Evolutionary conservation across 1,140 invertebrate species (phyloP).

Genomic region (Neodiprion fabricii): DNA sequence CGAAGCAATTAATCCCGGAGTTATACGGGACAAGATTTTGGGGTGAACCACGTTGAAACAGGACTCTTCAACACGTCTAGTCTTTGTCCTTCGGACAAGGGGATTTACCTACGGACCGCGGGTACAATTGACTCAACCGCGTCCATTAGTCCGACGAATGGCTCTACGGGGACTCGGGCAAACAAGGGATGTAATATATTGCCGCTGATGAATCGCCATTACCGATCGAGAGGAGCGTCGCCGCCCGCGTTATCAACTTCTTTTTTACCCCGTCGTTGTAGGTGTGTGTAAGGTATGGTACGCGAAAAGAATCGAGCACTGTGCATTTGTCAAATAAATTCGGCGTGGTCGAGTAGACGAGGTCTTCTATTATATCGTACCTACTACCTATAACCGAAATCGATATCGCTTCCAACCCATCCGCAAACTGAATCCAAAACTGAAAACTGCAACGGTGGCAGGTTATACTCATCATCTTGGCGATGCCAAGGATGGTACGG

Average conservation of each 20-base stretch:
- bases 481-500: neutral
- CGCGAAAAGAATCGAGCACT: neutral
- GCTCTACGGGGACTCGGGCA: neutral
- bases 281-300: no score
- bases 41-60: no score
- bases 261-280: neutral
- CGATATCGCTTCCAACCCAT: neutral
- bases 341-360: no score
- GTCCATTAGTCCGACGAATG: neutral
- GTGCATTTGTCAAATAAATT: neutral
- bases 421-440: neutral
- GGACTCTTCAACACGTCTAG: no score
- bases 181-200: neutral
- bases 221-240: neutral
- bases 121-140: conserved; percentile 1
- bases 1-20: no score
- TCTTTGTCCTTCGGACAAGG: neutral
- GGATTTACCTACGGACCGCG: neutral
- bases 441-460: neutral
- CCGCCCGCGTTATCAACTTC: neutral
- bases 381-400: no score
- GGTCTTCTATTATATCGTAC: no score
- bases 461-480: neutral
- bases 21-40: no score
- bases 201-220: neutral